These are phyloP conservation scores for Orthosia gothica DNA, from an alignment of 2,888 invertebrate species.

Conservation along the genomic window DNA sequence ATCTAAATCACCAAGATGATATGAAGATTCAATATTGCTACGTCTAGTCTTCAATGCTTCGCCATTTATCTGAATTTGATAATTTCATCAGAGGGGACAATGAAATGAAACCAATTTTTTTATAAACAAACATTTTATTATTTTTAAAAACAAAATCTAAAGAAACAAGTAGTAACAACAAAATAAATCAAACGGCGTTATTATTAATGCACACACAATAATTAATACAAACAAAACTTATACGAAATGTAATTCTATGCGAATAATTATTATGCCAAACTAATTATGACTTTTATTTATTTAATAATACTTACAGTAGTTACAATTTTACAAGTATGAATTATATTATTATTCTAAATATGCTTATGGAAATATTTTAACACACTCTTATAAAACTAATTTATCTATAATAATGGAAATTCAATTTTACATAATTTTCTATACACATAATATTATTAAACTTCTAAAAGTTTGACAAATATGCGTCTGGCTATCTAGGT, in stretches of 20 bases:
- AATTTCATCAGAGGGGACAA: neutral
- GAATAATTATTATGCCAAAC: conserved; percentile 66
- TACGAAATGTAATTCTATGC: conserved; percentile 47
- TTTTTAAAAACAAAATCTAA: conserved; percentile 68
- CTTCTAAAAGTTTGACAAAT: conserved; percentile 32
- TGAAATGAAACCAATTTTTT: conserved; percentile 28
- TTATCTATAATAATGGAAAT: conserved; percentile 7
- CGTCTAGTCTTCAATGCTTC: too few species aligned
- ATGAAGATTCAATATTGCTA: too few species aligned
- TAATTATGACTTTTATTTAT: conserved; percentile 66
- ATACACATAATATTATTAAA: conserved; percentile 20
- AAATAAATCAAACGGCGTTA: conserved; percentile 66
- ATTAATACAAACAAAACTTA: conserved; percentile 54
- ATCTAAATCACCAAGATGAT: too few species aligned
- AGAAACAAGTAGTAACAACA: conserved; percentile 69
- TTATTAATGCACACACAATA: conserved; percentile 62
- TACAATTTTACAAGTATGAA: conserved; percentile 55
- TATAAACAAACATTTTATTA: conserved; percentile 69
- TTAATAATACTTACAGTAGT: conserved; percentile 61
- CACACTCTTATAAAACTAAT: conserved; percentile 12
- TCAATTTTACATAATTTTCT: conserved; percentile 7
- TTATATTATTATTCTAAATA: conserved; percentile 33
- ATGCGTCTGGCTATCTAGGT: neutral
- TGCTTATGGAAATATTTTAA: conserved; percentile 21
- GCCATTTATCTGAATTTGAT: neutral